phyloP scores from a whole-genome alignment of 1,140 invertebrate species.

The Drosophila triauraria region DNA sequence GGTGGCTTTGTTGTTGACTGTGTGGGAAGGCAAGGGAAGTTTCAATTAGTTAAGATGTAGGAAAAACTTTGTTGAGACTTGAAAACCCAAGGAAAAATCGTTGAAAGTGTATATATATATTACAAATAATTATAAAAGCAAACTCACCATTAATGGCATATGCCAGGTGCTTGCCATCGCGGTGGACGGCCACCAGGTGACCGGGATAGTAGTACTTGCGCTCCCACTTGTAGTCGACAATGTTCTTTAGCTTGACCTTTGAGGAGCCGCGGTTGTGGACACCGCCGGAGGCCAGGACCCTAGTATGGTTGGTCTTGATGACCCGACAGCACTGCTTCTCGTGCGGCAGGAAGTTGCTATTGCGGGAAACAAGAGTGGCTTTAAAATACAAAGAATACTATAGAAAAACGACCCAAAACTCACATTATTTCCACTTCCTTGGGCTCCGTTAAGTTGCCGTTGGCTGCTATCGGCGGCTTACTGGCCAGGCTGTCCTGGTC shows the following conservation, averaged over 20 bases:
- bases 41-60: neutral
- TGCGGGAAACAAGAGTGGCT: neutral
- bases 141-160: constrained; percentile 95
- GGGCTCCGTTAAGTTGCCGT: constrained; percentile 54
- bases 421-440: constrained; percentile 70
- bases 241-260: constrained; percentile 95
- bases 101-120: neutral
- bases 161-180: constrained; percentile 93
- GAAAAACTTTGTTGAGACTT: neutral
- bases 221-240: constrained; percentile 97
- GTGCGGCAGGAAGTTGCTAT: constrained; percentile 87
- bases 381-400: no score
- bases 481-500: constrained; percentile 48
- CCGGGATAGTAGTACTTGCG: constrained; percentile 93
- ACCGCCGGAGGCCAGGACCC: constrained; percentile 89
- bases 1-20: constrained; percentile 83
- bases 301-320: constrained; percentile 89
- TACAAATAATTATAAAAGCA: neutral
- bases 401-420: neutral
- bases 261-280: constrained; percentile 91
- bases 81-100: neutral
- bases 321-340: constrained; percentile 90
- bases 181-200: constrained; percentile 95
- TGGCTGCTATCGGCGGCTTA: constrained; percentile 40
- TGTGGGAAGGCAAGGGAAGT: constrained; percentile 3